These are phyloP conservation scores for Bucco capensis DNA, from an alignment of 2,113 vertebrate species.

Conservation along the genomic window DNA sequence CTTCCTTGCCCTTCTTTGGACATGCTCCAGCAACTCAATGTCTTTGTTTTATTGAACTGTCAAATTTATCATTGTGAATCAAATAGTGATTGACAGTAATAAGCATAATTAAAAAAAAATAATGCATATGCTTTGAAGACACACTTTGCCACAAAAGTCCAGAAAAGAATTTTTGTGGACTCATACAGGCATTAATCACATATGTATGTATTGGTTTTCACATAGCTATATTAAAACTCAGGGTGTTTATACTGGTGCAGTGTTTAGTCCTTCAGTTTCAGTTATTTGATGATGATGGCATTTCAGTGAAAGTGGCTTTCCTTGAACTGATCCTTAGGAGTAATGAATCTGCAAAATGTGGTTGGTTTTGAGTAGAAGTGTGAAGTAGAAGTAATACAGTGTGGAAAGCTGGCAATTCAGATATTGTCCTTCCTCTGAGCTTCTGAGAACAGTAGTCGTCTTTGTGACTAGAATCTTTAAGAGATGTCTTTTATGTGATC, in stretches of 20 bases:
- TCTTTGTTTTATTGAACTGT: not conserved
- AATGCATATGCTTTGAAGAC: not conserved
- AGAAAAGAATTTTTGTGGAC: not conserved
- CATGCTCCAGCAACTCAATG: no score
- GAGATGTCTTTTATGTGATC: slow-evolving; percentile 38
- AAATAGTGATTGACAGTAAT: not conserved
- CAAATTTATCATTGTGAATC: not conserved
- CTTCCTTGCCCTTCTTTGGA: no score
- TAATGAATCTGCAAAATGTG: not conserved
- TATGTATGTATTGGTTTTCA: not conserved
- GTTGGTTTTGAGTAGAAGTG: not conserved
- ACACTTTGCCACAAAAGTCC: not conserved
- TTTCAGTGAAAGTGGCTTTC: not conserved
- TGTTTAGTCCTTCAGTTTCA: not conserved
- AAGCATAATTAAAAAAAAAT: not conserved
- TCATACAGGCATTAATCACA: not conserved
- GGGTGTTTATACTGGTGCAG: not conserved
- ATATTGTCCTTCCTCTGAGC: not conserved
- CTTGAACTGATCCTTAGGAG: not conserved
- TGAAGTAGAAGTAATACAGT: not conserved
- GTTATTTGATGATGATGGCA: not conserved
- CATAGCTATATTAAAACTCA: not conserved
- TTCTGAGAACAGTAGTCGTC: slow-evolving; percentile 29
- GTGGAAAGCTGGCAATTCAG: not conserved
- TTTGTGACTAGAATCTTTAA: slow-evolving; percentile 52